These are phyloP conservation scores for Galeopterus variegatus DNA, from an alignment of 2,113 vertebrate genomes.

Conservation along the genomic window DNA sequence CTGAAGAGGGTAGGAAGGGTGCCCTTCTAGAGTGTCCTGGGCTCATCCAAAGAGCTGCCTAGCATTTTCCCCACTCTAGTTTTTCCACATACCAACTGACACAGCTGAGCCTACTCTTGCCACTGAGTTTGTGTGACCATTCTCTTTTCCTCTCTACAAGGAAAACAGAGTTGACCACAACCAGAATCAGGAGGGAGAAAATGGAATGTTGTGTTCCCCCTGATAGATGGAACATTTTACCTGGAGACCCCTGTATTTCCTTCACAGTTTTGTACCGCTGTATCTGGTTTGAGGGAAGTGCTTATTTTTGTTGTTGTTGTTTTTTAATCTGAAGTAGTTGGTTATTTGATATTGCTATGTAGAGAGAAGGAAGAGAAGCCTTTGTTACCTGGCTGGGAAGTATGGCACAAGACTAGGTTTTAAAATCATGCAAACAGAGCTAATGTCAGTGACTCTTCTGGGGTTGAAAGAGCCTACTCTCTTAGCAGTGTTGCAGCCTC, in stretches of 20 bases:
- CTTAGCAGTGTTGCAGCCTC: background rate
- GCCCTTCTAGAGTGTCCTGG: background rate
- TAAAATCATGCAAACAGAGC: background rate
- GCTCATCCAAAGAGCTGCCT: background rate
- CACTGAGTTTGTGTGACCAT: background rate
- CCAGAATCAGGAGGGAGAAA: background rate
- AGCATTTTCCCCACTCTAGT: background rate
- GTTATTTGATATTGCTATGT: conserved; percentile 24
- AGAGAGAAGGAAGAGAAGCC: background rate
- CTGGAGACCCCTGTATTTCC: background rate
- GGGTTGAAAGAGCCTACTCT: background rate
- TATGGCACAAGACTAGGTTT: background rate
- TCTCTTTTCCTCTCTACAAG: background rate
- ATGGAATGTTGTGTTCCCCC: background rate
- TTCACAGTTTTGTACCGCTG: background rate
- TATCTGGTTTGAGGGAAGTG: background rate
- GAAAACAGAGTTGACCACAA: background rate
- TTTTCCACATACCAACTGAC: background rate
- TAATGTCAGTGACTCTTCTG: background rate
- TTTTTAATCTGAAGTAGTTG: conserved; percentile 19
- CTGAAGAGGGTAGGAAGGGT: background rate
- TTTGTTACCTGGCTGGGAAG: background rate
- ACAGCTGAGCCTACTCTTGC: background rate
- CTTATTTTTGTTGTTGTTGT: background rate
- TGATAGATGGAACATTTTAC: background rate